These are phyloP conservation scores for Platyrinchus mystaceus DNA, from an alignment of 2,797 vertebrate species.

Conservation along the genomic window DNA sequence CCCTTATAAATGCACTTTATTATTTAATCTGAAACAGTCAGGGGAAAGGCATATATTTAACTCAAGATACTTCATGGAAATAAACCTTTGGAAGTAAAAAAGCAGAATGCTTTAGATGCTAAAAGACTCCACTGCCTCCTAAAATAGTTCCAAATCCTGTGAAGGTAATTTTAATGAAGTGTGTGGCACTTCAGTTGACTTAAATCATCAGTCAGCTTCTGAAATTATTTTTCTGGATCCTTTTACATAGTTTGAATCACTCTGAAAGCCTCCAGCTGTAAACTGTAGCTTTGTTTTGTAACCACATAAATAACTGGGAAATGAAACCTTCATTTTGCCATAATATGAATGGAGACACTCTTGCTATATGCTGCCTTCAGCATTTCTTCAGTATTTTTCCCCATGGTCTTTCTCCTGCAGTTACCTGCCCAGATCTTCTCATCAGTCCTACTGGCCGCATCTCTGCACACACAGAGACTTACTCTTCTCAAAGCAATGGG, in stretches of 20 bases:
- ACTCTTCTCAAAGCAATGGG: neutral
- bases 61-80: neutral
- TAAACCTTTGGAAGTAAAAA: neutral
- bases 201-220: conserved; percentile 26
- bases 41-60: conserved; percentile 1
- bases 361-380: neutral
- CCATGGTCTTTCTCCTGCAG: neutral
- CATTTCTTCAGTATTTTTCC: neutral
- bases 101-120: neutral
- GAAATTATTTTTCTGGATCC: neutral
- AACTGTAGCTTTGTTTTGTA: conserved; percentile 38
- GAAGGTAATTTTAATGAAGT: conserved; percentile 50
- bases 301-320: conserved; percentile 19
- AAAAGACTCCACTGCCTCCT: neutral
- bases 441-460: neutral
- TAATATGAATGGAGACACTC: neutral
- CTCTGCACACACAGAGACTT: neutral
- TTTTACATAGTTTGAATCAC: conserved; percentile 37
- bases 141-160: neutral
- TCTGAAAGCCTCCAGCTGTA: conserved; percentile 32
- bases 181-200: conserved; percentile 1
- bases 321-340: neutral
- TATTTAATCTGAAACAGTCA: conserved; percentile 4
- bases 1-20: conserved; percentile 1
- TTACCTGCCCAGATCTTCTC: neutral